phyloP scores from a whole-genome alignment of 2,113 vertebrate species.

The Psephotus haematonotus region DNA sequence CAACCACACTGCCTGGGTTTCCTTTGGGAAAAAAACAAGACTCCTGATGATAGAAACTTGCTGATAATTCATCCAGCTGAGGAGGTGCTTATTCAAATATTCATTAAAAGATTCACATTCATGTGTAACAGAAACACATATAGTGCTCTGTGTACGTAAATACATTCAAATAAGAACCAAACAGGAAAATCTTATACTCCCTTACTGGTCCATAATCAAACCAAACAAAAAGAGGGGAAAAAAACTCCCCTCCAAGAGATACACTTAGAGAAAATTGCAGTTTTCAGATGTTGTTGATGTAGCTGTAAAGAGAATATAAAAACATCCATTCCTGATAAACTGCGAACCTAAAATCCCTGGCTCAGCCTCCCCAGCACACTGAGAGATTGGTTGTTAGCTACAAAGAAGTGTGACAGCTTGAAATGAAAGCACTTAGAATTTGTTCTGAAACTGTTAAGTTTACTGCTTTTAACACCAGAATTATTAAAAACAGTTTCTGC shows the following conservation, averaged over 20 bases:
- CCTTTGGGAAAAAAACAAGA: not conserved
- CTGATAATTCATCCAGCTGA: not conserved
- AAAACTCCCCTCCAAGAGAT: not conserved
- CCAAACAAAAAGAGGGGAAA: not conserved
- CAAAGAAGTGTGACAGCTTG: not conserved
- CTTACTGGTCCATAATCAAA: not conserved
- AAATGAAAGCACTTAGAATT: not conserved
- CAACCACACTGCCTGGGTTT: not conserved
- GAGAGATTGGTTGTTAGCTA: constrained; percentile 31
- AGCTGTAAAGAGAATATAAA: constrained; percentile 25
- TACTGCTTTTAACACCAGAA: not conserved
- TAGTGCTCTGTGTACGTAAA: not conserved
- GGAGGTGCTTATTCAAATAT: not conserved
- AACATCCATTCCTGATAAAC: constrained; percentile 27
- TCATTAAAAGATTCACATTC: not conserved
- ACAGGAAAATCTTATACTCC: not conserved
- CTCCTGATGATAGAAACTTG: not conserved
- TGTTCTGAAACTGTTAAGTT: not conserved
- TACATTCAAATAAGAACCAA: not conserved
- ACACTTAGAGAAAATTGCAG: constrained; percentile 18
- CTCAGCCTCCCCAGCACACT: not conserved
- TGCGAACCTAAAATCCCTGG: not conserved
- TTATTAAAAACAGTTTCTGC: not conserved
- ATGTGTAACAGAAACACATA: not conserved
- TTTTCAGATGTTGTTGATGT: constrained; percentile 44